These are phyloP conservation scores for Branchinecta sandiegonensis DNA, from an alignment of 2,888 invertebrate species.

Conservation along the genomic window DNA sequence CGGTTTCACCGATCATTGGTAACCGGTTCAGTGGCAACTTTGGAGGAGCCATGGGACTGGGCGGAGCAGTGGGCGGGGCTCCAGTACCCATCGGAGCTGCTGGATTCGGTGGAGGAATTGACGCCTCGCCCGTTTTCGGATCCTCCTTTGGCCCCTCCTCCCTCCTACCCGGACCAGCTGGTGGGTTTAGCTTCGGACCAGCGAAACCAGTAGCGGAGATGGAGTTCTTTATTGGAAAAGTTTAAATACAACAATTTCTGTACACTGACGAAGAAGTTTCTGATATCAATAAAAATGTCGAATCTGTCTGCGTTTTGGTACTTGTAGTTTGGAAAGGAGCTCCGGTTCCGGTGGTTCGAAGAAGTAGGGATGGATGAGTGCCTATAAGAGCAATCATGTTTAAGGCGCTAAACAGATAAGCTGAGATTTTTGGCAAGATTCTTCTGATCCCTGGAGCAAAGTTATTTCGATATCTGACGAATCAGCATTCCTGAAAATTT, in stretches of 20 bases:
- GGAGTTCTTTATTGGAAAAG: slow-evolving; percentile 13
- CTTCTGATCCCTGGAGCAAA: too few species aligned
- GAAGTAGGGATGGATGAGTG: slow-evolving; percentile 57
- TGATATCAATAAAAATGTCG: not conserved
- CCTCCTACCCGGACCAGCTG: not conserved
- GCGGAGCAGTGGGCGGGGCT: not conserved
- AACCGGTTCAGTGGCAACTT: too few species aligned
- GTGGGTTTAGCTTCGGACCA: not conserved
- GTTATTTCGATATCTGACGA: too few species aligned
- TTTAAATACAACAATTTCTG: not conserved
- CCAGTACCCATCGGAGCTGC: not conserved
- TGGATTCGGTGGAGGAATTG: not conserved
- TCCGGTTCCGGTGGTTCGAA: slow-evolving; percentile 50
- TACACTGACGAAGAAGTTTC: not conserved
- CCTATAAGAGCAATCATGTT: slow-evolving; percentile 49
- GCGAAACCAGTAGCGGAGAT: not conserved
- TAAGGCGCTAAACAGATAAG: slow-evolving; percentile 42
- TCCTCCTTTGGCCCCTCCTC: not conserved
- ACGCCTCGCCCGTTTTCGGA: not conserved
- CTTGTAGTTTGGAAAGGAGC: slow-evolving; percentile 49
- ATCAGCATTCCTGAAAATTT: too few species aligned
- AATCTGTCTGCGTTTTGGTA: slow-evolving; percentile 36
- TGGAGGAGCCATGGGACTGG: not conserved
- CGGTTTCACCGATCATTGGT: not conserved
- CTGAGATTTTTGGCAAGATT: too few species aligned